A percentile compares a stretch with the other conserved stretches of the same genome.
Evolutionary conservation across 2,797 vertebrate genomes (phyloP).

Genomic region (Sylvilagus floridanus): DNA sequence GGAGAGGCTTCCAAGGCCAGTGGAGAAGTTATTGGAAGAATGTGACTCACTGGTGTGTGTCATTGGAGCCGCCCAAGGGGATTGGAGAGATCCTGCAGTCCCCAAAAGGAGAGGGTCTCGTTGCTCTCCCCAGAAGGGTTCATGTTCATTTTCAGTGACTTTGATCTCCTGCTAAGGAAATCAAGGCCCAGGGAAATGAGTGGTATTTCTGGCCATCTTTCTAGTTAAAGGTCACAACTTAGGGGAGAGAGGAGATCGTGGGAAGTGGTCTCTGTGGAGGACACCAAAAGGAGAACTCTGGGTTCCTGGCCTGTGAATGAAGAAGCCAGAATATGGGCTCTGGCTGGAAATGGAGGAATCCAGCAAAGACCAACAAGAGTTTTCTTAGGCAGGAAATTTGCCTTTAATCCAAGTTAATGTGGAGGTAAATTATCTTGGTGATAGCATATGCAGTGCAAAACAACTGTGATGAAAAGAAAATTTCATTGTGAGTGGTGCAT

Average conservation of each 20-base stretch:
- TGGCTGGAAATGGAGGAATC: neutral
- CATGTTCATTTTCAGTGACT: conserved; percentile 23
- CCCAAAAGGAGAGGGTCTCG: neutral
- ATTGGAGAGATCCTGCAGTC: neutral
- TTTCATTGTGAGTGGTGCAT: neutral
- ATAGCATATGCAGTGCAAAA: neutral
- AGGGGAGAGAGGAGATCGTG: neutral
- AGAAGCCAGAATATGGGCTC: neutral
- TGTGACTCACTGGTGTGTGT: conserved; percentile 42
- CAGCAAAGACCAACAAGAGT: neutral
- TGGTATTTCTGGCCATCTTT: conserved; percentile 25
- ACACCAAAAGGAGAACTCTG: neutral
- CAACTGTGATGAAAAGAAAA: neutral
- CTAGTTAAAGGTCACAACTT: conserved; percentile 5
- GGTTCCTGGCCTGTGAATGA: neutral
- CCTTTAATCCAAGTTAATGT: neutral
- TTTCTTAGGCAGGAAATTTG: neutral
- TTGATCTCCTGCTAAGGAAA: conserved; percentile 55
- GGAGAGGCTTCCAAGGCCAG: neutral
- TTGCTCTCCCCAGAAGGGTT: neutral
- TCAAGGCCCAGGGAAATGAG: neutral
- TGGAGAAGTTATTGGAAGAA: conserved; percentile 68
- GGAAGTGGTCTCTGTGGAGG: neutral
- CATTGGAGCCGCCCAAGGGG: accelerated
- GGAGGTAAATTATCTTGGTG: neutral